Conservation (phyloP, 2,888 invertebrate genomes). For the Sarcophaga caerulescens region DNA sequence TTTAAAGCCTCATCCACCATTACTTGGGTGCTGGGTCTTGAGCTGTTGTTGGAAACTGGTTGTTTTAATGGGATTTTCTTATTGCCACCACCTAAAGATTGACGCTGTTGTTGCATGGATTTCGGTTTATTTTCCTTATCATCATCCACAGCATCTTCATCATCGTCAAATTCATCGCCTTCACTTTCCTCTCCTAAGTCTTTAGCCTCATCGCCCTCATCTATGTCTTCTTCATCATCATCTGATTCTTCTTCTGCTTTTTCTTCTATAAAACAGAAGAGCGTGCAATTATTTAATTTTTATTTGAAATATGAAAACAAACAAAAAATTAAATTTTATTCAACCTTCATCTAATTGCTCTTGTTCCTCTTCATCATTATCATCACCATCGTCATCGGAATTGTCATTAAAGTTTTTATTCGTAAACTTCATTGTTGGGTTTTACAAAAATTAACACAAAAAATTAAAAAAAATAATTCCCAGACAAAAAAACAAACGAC, state of each 20-base stretch:
- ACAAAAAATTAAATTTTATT: background rate
- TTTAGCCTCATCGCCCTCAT: conserved; percentile 18
- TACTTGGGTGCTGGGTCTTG: conserved; percentile 76
- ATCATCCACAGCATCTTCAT: conserved; percentile 41
- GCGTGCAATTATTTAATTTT: background rate
- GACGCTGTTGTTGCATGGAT: background rate
- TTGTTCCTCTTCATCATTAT: too few species aligned
- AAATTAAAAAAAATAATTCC: background rate
- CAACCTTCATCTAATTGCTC: conserved; percentile 32
- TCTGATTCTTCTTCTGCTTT: conserved; percentile 30
- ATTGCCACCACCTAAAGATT: conserved; percentile 31
- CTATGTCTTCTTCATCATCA: conserved; percentile 18
- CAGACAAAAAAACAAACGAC: background rate
- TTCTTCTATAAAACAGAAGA: conserved; percentile 1
- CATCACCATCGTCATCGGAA: conserved; percentile 32
- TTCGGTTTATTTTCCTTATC: conserved; percentile 25
- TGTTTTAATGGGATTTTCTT: conserved; percentile 28
- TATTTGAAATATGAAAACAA: too few species aligned
- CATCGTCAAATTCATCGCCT: conserved; percentile 40
- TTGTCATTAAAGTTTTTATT: background rate
- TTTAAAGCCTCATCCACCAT: conserved; percentile 84
- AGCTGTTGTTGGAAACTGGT: background rate
- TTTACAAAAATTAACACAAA: background rate
- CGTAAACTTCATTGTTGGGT: background rate
- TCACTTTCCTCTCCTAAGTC: conserved; percentile 30